Evolutionary conservation across 2,797 vertebrate genomes (phyloP), one percentile per base, ranked within the genome.

Genomic region (Neomorphus geoffroyi): DNA sequence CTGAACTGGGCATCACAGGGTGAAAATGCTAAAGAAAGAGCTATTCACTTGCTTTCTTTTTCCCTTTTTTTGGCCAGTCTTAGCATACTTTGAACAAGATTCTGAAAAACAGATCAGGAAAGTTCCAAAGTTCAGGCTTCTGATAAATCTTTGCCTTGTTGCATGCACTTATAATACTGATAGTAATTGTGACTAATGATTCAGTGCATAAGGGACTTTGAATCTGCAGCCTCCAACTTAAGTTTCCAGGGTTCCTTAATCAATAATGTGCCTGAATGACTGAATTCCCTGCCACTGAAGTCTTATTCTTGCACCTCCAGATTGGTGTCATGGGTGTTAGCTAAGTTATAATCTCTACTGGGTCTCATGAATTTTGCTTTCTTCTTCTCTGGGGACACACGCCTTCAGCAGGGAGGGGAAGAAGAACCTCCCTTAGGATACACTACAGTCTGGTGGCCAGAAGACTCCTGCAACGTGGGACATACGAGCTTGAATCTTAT

Each of bases 101-200:
- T 37, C 33, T 80, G 70, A 74, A 74, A 67, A 86, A 64, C 0
- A 0, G 73, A 41, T 26, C 22, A 58, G 37, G 64, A 60, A 39
- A 66, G 18, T 81, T 72, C 35, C 56, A 73, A 79, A 80, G 71
- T 86, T 90, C 46, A 70, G 48, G 37, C 57, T 80, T 89, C 46
- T 88, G 60, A 62, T 67, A 78, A 26, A 15, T 69, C 39, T 90
- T 86, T 75, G 32, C 53, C 12, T 64, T 75, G 19, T 64, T 91
- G 51, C 3, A 1, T 79, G 37, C 0, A 0, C 21, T 85, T 62
- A 43, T 50, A 48, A 4, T 66, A 35, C 48, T 4, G 4, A 15
- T 70, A 45, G 12, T 91, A 43, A 15, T 57, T 43, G 39, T 87
- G 54, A 74, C 51, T 80, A 45, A 73, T 71, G 33, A 41, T 66